These are phyloP conservation scores for Pangasius krempfi DNA, from an alignment of 2,797 vertebrate genomes.

Conservation along the genomic window DNA sequence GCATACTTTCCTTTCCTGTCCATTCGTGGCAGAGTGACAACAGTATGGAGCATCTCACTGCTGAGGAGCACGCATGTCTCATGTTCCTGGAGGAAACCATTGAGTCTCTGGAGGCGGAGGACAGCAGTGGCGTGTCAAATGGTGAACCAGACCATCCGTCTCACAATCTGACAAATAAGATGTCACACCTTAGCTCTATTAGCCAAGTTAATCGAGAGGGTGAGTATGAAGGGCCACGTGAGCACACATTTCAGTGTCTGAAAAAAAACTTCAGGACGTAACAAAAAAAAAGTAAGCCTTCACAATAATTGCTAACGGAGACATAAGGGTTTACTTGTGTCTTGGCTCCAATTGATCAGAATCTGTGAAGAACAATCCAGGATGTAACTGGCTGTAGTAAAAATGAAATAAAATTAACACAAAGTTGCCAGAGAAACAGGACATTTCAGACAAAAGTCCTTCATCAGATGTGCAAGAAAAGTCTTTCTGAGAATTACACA, in stretches of 20 bases:
- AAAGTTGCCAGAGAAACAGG: not conserved
- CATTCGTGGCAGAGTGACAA: conserved; percentile 78
- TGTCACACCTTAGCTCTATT: conserved; percentile 49
- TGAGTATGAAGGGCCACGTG: conserved; percentile 21
- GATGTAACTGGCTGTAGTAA: not conserved
- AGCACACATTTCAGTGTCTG: not conserved
- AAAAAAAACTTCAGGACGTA: not conserved
- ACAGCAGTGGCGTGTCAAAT: conserved; percentile 83
- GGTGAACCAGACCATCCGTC: conserved; percentile 70
- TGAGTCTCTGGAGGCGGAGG: conserved; percentile 85
- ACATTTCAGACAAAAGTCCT: not conserved
- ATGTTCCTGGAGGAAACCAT: conserved; percentile 93
- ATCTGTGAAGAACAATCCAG: not conserved
- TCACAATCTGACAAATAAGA: conserved; percentile 39
- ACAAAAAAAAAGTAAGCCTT: not conserved
- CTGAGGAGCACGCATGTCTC: conserved; percentile 90
- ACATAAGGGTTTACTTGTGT: not conserved
- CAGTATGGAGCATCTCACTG: conserved; percentile 87
- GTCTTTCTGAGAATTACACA: not conserved
- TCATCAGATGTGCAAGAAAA: not conserved
- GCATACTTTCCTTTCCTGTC: not conserved
- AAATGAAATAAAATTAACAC: not conserved
- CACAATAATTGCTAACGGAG: not conserved
- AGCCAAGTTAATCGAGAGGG: conserved; percentile 35
- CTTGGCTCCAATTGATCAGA: not conserved